Base-by-base conservation (phyloP, 92 coral and sea anemone species). In the Palythoa caribaeorum region DNA sequence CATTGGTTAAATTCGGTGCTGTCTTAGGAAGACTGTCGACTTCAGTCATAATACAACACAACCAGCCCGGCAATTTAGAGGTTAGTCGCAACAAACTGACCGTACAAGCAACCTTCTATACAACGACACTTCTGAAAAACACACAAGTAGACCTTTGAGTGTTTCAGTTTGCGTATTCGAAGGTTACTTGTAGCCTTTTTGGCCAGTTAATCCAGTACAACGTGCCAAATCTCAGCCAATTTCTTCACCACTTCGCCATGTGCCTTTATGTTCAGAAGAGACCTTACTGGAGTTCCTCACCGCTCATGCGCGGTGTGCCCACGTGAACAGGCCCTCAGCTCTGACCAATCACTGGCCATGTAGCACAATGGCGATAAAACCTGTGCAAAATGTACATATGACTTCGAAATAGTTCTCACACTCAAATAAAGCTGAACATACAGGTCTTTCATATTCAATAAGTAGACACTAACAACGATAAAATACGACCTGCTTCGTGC, bases 1-100 rank as follows among this genome's bases (percentile, higher is more conserved):
- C 94, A 87, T 93, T 92, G 76, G 87, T 87, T 72, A 95, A 91
- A 88, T 93, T 94, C 88, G 94, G 90, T 53, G 89, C 80, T 83
- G 96, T 78, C 83, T 88, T 95, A 88, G 98, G 91, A 78, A 92
- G 93, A 90, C 92, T 95, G 73, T 95, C 96, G 83, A 95, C 98
- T 91, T 95, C 98, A 95, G 96, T 95, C 98, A 95, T 95, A 95
- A 95, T 95, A 95, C 93, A 94, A 78, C 70, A 92, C 92, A 88
- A 76, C 90, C 88, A 92, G 91, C 92, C 96, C 77, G 90, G 87
- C 74, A 87, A 84, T 74, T 44, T 86, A 92, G 76, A 93, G 91
- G 91, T 69, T 9, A 91, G 89, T 87, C 90, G 90, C 92, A 59
- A 84, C 92, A 85, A 92, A 88, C 94, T 92, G 91, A 91, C 95